These are phyloP conservation scores for Laothoe populi DNA, from an alignment of 2,888 invertebrate genomes.

Conservation along the genomic window DNA sequence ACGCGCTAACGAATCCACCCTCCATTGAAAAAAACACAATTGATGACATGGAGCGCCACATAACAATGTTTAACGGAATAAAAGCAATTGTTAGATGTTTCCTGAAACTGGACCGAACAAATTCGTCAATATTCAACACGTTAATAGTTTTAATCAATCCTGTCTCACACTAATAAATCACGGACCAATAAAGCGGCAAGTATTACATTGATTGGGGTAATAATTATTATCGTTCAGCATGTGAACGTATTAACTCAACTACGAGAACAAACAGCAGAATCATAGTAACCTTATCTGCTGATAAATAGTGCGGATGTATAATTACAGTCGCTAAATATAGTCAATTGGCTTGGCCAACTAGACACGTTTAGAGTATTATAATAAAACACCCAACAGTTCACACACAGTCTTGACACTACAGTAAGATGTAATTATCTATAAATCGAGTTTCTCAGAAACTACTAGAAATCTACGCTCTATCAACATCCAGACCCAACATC, in stretches of 20 bases:
- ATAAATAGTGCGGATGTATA: neutral
- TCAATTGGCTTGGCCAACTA: neutral
- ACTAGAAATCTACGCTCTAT: too few relatives aligned
- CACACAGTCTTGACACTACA: too few relatives aligned
- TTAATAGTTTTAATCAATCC: neutral
- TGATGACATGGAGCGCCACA: neutral
- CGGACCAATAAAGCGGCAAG: neutral
- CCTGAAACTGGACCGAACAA: neutral
- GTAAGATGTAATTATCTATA: too few relatives aligned
- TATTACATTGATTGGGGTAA: neutral
- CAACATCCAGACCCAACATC: too few relatives aligned
- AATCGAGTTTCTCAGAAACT: too few relatives aligned
- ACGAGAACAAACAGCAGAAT: neutral
- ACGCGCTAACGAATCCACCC: neutral
- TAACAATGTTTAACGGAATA: constrained; percentile 6
- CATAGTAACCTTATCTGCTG: neutral
- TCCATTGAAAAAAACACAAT: neutral
- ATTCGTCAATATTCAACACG: neutral
- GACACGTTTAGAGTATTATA: neutral
- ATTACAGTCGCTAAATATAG: neutral
- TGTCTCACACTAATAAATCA: neutral
- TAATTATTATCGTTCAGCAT: neutral
- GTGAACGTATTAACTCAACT: neutral
- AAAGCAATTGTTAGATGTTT: constrained; percentile 3
- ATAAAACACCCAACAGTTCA: too few relatives aligned